Base-by-base conservation (phyloP, 2,113 vertebrate species). In the Agelaius tricolor region DNA sequence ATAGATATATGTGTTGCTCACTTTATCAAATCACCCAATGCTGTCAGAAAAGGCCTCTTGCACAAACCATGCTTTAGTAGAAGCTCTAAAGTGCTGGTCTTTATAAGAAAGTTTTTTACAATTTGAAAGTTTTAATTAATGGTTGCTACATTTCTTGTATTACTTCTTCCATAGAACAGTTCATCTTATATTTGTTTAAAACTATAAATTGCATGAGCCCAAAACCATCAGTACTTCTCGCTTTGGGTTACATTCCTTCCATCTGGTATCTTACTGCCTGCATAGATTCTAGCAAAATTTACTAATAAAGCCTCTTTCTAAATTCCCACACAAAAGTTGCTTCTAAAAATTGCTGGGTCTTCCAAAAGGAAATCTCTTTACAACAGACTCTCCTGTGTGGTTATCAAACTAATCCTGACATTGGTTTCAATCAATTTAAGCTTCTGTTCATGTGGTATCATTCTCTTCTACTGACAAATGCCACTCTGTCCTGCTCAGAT, bases 1-100 rank as follows among this genome's bases (percentile, higher is more conserved):
- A 43, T 0, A 68, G 12, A 8, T 62, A 6, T 6, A 55, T 0
- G 2, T 22, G 33, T 79, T 43, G 63, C 7, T 61, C 51, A 57
- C 15, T 85, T 83, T 4, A 77, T 39, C 20, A 86, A 75, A 76
- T 26, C 52, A 54, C 6, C 9, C 3, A 31, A 6, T 9, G 13
- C 20, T 90, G 33, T 63, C 49, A 77, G 41, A 47, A 91, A 65
- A 33, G 5, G 21, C 23, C n/a, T 88, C 58, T 22, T 41, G 59
- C 10, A 58, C 4, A 62, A 79, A 46, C 9, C 10, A 72, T 9
- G 6, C 27, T 76, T 72, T 43, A 85, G 28, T 4, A 61, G 62
- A 75, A 72, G 18, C 9, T 80, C 44, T 35, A 11, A 79, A 65
- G 10, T 17, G 13, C 28, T 72, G 3, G 0, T 5, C 87, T 72